These are phyloP conservation scores for Gallinago undulata DNA, from an alignment of 2,113 vertebrate species.

Conservation along the genomic window DNA sequence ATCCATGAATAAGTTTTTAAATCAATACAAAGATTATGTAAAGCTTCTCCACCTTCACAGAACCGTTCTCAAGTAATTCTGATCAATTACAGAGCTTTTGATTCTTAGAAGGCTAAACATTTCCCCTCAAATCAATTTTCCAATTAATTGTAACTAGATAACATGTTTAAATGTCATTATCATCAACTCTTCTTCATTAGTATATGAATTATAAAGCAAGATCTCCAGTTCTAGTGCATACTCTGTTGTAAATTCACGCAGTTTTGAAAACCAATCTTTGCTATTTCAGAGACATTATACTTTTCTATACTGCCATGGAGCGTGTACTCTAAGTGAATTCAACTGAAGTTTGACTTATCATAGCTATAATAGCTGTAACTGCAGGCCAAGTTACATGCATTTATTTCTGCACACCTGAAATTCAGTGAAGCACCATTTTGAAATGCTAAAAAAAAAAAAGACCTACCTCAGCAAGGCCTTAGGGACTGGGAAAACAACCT, in stretches of 20 bases:
- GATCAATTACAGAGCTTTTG: not conserved
- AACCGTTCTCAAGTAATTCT: not conserved
- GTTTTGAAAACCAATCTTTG: not conserved
- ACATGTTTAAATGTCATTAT: not conserved
- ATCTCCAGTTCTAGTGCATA: not conserved
- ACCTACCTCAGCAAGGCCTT: not conserved
- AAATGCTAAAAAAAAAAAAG: not conserved
- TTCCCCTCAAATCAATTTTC: not conserved
- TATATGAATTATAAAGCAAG: not conserved
- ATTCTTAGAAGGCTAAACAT: not conserved
- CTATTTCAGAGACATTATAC: not conserved
- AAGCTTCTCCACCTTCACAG: not conserved
- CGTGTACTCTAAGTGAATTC: not conserved
- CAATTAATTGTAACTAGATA: not conserved
- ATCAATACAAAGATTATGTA: not conserved
- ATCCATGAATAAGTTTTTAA: not conserved
- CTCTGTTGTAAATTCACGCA: not conserved
- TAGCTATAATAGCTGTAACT: not conserved
- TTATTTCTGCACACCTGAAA: not conserved
- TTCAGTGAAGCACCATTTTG: not conserved
- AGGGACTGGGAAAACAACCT: not conserved
- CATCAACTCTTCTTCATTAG: not conserved
- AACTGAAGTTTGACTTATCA: not conserved
- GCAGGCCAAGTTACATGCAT: not conserved
- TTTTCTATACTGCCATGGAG: not conserved